Evolutionary conservation across 2,797 vertebrate species (phyloP).

Genomic region (Tragelaphus eurycerus): DNA sequence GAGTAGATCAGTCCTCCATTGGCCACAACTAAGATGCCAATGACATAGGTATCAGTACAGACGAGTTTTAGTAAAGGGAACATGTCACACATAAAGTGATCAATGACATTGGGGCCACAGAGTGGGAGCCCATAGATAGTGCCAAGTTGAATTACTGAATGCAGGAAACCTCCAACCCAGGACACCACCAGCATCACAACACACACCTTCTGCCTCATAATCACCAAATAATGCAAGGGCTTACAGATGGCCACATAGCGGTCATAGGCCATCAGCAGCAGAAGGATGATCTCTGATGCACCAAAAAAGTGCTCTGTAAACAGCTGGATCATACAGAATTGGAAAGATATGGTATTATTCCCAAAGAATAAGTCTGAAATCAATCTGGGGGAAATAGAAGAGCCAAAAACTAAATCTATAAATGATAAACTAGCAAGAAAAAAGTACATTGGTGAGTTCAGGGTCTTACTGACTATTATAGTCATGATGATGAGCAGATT

Average conservation of each 20-base stretch:
- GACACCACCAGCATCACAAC: background rate
- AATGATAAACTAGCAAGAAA: too few relatives aligned
- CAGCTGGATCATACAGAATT: background rate
- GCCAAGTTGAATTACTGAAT: slow-evolving; percentile 30
- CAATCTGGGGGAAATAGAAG: too few relatives aligned
- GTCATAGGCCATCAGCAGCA: slow-evolving; percentile 19
- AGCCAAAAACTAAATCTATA: too few relatives aligned
- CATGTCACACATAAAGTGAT: slow-evolving; percentile 48
- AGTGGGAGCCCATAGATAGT: background rate
- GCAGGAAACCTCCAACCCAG: background rate
- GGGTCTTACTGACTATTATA: too few relatives aligned
- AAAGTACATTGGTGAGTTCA: too few relatives aligned
- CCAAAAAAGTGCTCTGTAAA: background rate
- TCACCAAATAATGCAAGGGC: background rate
- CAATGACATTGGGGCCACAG: slow-evolving; percentile 43
- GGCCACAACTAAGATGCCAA: too few relatives aligned
- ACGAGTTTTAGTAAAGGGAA: too few relatives aligned
- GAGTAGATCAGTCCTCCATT: too few relatives aligned
- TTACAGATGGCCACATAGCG: slow-evolving; percentile 24
- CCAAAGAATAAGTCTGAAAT: too few relatives aligned
- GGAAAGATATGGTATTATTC: background rate
- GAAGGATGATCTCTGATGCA: background rate
- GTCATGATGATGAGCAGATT: too few relatives aligned
- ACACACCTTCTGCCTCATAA: background rate
- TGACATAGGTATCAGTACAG: slow-evolving; percentile 9